These are phyloP conservation scores for Acrobasis repandana DNA, from an alignment of 2,888 invertebrate species.

Conservation along the genomic window DNA sequence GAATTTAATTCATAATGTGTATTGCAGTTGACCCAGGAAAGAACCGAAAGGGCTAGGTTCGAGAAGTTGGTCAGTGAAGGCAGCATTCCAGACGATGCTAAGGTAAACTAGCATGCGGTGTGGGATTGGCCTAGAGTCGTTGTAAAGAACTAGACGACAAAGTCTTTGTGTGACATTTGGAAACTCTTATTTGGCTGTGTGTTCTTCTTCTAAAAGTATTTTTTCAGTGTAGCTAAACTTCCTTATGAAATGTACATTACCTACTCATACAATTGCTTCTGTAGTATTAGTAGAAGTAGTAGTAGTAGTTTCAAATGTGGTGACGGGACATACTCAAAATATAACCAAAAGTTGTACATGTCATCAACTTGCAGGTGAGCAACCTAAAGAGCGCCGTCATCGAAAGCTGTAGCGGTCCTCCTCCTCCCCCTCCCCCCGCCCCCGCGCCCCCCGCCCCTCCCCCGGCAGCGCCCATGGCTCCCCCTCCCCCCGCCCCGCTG, in stretches of 20 bases:
- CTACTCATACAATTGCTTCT: too few species aligned
- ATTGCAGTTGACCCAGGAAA: conserved; percentile 86
- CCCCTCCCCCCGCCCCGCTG: conserved; percentile 81
- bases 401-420: conserved; percentile 57
- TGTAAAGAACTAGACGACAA: not conserved
- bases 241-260: too few species aligned
- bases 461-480: conserved; percentile 83
- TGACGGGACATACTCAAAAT: not conserved
- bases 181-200: too few species aligned
- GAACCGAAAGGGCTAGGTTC: conserved; percentile 90
- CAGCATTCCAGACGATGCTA: conserved; percentile 96
- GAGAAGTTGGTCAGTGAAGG: conserved; percentile 95
- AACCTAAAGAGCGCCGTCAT: conserved; percentile 75
- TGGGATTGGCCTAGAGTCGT: not conserved
- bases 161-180: too few species aligned
- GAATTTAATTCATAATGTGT: not conserved
- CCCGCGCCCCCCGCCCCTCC: conserved; percentile 84
- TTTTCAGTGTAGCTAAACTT: too few species aligned
- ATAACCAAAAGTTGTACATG: not conserved
- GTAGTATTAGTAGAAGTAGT: not conserved
- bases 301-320: not conserved
- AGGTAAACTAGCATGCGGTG: conserved; percentile 76
- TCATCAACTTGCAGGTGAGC: conserved; percentile 57
- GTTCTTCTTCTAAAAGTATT: too few species aligned
- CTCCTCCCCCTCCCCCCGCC: conserved; percentile 66